These are phyloP conservation scores for Metridium senile DNA, from an alignment of 92 coral and sea anemone genomes.

Conservation along the genomic window DNA sequence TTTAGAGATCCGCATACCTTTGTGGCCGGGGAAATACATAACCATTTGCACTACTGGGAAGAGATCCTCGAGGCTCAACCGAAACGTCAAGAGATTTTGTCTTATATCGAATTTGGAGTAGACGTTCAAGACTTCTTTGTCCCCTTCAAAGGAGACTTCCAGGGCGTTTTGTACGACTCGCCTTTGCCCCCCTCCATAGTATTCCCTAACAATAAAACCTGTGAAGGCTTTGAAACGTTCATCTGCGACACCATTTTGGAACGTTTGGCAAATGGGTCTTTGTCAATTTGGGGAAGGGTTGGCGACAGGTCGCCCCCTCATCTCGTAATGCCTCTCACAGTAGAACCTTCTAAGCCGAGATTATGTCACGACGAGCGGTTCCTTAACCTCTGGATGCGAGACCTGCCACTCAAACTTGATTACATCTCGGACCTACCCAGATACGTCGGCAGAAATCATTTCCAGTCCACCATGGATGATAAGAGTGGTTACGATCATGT, in stretches of 20 bases:
- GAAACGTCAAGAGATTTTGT: neutral
- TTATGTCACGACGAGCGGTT: conserved; percentile 51
- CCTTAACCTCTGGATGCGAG: conserved; percentile 21
- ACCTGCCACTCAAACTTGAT: conserved; percentile 37
- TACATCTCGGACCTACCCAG: conserved; percentile 47
- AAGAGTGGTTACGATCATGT: conserved; percentile 65
- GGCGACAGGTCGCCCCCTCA: neutral
- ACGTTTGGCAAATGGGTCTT: neutral
- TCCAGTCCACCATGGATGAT: neutral
- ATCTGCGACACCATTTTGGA: neutral
- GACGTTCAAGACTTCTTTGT: neutral
- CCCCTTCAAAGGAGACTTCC: neutral
- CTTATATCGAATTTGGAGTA: neutral
- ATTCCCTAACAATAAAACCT: neutral
- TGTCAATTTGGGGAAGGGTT: neutral
- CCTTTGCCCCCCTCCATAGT: neutral
- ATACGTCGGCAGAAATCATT: conserved; percentile 31
- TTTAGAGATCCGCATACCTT: neutral
- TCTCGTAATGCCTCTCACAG: conserved; percentile 31
- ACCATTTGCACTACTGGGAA: neutral
- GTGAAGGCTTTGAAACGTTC: neutral
- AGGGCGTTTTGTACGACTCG: neutral
- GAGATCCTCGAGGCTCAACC: neutral
- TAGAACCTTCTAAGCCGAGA: no score
- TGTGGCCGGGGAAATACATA: neutral